These are phyloP conservation scores for Liasis olivaceus DNA, from an alignment of 2,797 vertebrate species.

Conservation along the genomic window DNA sequence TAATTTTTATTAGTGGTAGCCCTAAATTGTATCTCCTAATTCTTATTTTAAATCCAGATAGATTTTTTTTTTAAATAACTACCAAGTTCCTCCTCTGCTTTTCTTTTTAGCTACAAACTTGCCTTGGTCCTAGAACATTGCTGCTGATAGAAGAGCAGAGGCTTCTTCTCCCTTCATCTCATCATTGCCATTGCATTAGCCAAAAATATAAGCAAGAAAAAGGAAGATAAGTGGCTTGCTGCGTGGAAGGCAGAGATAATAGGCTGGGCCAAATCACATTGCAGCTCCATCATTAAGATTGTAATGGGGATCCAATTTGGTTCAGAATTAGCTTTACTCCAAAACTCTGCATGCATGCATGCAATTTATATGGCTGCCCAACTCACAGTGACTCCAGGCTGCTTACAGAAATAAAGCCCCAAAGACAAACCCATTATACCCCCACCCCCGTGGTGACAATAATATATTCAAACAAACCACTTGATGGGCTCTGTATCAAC, in stretches of 20 bases:
- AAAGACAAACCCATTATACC: no score
- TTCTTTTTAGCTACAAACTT: background rate
- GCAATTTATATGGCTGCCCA: no score
- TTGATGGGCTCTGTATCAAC: no score
- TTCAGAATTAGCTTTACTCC: background rate
- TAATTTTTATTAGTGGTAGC: no score
- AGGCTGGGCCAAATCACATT: background rate
- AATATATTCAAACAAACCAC: no score
- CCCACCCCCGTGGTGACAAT: no score
- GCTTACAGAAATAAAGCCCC: no score
- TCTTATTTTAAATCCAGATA: no score
- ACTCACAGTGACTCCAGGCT: no score
- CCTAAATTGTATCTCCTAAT: no score
- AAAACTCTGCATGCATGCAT: no score
- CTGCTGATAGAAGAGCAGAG: background rate
- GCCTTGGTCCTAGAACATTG: background rate
- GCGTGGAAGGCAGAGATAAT: background rate
- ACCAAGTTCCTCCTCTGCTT: background rate
- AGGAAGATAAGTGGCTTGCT: background rate
- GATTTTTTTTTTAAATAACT: background rate
- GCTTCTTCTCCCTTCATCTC: background rate
- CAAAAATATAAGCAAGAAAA: background rate
- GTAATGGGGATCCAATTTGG: background rate
- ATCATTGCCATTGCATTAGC: background rate
- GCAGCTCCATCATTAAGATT: background rate